phyloP scores from a whole-genome alignment of 2,113 vertebrate species.

The Tenrec ecaudatus region DNA sequence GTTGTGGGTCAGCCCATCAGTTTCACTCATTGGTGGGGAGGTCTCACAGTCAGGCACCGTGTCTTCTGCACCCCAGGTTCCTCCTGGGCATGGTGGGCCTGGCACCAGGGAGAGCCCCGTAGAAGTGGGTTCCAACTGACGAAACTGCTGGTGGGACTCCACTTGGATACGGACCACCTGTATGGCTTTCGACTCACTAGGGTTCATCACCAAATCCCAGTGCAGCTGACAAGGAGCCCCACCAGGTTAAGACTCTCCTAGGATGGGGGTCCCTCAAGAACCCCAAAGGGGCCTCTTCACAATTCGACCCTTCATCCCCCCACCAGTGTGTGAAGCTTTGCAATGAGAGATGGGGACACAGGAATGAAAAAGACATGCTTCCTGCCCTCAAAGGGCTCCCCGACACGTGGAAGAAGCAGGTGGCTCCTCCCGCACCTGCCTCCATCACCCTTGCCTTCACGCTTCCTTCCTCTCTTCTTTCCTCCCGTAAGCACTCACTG shows the following conservation, averaged over 20 bases:
- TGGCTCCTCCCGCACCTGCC: not conserved
- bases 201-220: not conserved
- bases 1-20: not conserved
- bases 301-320: not conserved
- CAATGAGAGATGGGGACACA: not conserved
- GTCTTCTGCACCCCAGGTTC: not conserved
- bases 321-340: not conserved
- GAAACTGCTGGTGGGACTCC: not conserved
- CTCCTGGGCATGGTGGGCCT: not conserved
- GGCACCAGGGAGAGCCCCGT: not conserved
- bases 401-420: not conserved
- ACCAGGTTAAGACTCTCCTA: not conserved
- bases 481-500: not conserved
- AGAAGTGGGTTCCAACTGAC: not conserved
- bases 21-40: not conserved
- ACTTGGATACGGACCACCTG: not conserved
- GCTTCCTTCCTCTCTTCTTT: not conserved
- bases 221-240: not conserved
- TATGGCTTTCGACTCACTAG: too few species aligned
- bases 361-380: not conserved
- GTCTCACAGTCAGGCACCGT: rapidly evolving
- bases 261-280: not conserved
- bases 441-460: not conserved
- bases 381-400: not conserved
- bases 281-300: not conserved